Percentiles rank a stretch among this genome's conserved stretches.
Conservation (phyloP, 2,888 invertebrate genomes). For the Camptogramma bilineatum region DNA sequence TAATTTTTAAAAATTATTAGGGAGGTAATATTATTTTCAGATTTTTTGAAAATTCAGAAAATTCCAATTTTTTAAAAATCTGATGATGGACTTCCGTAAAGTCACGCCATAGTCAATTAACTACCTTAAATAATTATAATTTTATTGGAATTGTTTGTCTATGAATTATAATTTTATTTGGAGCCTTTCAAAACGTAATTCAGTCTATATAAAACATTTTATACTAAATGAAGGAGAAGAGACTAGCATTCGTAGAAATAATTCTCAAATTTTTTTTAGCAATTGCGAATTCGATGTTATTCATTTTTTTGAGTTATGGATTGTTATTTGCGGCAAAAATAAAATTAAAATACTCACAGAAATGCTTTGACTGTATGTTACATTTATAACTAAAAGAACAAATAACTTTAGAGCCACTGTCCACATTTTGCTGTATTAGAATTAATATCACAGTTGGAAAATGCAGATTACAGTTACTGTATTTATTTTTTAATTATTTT, state of each 20-base stretch:
- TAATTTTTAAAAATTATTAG: background rate
- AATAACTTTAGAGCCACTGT: slow-evolving; percentile 42
- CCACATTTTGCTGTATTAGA: slow-evolving; percentile 60
- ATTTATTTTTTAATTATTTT: slow-evolving; percentile 7
- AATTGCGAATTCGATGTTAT: background rate
- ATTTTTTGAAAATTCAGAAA: no score
- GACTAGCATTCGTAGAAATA: no score
- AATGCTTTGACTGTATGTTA: slow-evolving; percentile 12
- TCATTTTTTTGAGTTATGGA: background rate
- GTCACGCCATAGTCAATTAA: no score
- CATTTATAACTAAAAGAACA: slow-evolving; percentile 49
- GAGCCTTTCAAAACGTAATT: no score
- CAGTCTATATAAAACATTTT: no score
- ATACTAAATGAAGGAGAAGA: no score
- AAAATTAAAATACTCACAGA: slow-evolving; percentile 26
- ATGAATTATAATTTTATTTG: no score
- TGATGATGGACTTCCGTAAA: no score
- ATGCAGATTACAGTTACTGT: slow-evolving; percentile 43
- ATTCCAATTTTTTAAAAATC: no score
- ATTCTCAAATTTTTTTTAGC: background rate
- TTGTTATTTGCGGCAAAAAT: background rate
- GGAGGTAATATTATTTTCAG: no score
- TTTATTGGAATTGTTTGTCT: no score
- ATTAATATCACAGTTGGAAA: slow-evolving; percentile 59
- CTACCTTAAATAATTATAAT: no score